phyloP scores from a whole-genome alignment of 2,797 vertebrate species.

The Onychomys leucogaster region DNA sequence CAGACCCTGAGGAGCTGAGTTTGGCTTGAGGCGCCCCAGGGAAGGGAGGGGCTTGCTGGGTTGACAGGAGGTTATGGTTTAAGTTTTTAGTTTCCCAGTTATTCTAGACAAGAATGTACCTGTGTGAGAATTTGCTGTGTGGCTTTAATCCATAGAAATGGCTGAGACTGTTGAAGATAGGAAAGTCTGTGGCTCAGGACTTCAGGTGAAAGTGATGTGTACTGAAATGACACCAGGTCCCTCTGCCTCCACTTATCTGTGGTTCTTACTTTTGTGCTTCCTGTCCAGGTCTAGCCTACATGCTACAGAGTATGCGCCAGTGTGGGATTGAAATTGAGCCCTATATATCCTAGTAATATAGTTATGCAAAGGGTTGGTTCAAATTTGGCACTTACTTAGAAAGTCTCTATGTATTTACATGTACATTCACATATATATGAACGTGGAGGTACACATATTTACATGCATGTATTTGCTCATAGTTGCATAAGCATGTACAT shows the following conservation, averaged over 20 bases:
- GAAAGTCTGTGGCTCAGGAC: too few relatives aligned
- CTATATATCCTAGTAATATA: background rate
- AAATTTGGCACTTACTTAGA: background rate
- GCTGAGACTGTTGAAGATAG: background rate
- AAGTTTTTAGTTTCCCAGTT: background rate
- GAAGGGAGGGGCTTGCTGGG: fast-evolving
- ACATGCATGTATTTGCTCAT: background rate
- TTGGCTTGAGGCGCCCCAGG: background rate
- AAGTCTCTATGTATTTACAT: background rate
- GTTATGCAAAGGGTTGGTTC: background rate
- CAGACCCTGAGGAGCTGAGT: background rate
- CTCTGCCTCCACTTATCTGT: background rate
- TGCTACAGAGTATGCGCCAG: background rate
- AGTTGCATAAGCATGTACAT: background rate
- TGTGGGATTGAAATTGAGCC: background rate
- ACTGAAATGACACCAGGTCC: fast-evolving
- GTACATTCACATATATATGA: background rate
- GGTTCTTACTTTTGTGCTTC: background rate
- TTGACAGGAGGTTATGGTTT: background rate
- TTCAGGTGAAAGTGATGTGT: background rate
- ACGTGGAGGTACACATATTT: background rate
- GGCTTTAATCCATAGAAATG: background rate
- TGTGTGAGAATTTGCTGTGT: background rate
- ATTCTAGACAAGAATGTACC: background rate
- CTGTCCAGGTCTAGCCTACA: background rate